Conservation (phyloP, 2,113 vertebrate species). For the Laterallus jamaicensis region DNA sequence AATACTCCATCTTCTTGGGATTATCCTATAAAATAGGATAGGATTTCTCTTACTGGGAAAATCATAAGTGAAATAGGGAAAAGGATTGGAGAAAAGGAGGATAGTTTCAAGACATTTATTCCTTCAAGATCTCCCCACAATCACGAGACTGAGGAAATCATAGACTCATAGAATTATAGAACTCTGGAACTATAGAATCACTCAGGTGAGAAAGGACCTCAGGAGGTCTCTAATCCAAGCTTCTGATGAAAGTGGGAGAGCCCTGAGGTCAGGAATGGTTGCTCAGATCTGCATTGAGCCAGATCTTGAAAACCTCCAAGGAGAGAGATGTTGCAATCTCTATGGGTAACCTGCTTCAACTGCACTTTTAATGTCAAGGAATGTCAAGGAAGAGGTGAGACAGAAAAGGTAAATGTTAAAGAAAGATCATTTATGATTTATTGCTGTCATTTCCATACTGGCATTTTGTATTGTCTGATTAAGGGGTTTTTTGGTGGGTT, state of each 20-base stretch:
- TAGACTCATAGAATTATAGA: background rate
- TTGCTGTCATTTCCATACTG: background rate
- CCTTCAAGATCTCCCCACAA: background rate
- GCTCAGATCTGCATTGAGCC: background rate
- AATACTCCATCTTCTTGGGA: background rate
- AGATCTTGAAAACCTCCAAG: background rate
- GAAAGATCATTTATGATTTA: background rate
- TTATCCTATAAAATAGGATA: background rate
- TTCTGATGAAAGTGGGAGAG: background rate
- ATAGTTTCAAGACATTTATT: background rate
- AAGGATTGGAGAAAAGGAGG: background rate
- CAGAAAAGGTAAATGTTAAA: background rate
- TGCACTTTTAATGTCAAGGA: background rate
- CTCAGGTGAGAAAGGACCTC: background rate
- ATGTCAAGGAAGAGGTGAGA: background rate
- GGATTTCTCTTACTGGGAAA: background rate
- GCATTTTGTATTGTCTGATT: background rate
- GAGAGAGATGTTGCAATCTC: background rate
- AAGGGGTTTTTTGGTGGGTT: background rate
- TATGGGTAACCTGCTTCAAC: background rate
- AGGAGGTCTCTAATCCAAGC: background rate
- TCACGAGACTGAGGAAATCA: background rate
- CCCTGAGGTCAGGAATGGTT: background rate
- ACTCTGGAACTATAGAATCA: background rate
- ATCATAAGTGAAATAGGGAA: background rate